Evolutionary conservation across 2,797 vertebrate genomes (phyloP).

Genomic region (Leptoclinus maculatus): DNA sequence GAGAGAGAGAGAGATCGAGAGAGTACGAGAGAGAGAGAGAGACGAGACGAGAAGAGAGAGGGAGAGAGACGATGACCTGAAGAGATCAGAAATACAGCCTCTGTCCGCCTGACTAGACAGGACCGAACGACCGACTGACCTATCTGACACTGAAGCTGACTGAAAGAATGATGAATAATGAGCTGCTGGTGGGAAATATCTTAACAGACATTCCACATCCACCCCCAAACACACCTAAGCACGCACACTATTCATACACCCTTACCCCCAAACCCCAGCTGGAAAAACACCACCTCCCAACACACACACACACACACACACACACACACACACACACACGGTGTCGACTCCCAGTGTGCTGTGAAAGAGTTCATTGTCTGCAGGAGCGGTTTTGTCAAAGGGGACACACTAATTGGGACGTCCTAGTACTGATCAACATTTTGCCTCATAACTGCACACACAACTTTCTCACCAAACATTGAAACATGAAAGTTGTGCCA

Average conservation of each 20-base stretch:
- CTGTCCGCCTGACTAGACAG: no score
- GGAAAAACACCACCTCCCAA: constrained; percentile 42
- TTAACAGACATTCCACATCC: constrained; percentile 32
- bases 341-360: constrained; percentile 31
- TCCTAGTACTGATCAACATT: constrained; percentile 43
- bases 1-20: no score
- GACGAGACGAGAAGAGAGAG: no score
- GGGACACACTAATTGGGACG: constrained; percentile 63
- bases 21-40: no score
- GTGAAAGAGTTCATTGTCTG: constrained; percentile 70
- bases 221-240: constrained; percentile 12
- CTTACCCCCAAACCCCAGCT: constrained; percentile 39
- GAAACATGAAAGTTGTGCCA: not conserved
- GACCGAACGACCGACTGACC: not conserved
- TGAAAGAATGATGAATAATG: constrained; percentile 45
- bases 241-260: constrained; percentile 36
- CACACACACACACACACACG: constrained; percentile 33
- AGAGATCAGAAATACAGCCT: no score
- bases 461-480: constrained; percentile 30
- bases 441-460: constrained; percentile 21
- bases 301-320: constrained; percentile 30
- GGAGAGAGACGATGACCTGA: no score
- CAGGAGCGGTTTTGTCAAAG: constrained; percentile 28
- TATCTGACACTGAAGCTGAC: no score
- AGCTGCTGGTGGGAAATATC: constrained; percentile 66